These are phyloP conservation scores for Botia almorhae DNA, from an alignment of 2,797 vertebrate species.

Conservation along the genomic window DNA sequence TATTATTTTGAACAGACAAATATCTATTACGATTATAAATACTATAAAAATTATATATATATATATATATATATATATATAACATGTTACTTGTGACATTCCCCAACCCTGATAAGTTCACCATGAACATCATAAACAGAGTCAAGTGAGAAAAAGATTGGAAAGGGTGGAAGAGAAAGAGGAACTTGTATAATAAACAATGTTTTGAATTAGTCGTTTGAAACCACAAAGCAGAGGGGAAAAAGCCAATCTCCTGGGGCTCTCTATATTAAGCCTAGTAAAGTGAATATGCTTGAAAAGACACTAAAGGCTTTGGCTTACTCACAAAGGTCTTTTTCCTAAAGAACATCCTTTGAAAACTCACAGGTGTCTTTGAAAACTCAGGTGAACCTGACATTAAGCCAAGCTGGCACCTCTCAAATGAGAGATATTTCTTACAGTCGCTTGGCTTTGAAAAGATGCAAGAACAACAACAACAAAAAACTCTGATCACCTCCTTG, in stretches of 20 bases:
- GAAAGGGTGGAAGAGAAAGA: not conserved
- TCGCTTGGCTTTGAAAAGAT: slow-evolving; percentile 57
- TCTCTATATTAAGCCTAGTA: not conserved
- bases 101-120: not conserved
- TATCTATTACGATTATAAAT: too few relatives aligned
- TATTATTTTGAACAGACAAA: too few relatives aligned
- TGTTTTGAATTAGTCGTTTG: not conserved
- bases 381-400: slow-evolving; percentile 60
- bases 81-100: not conserved
- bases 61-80: too few relatives aligned
- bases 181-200: not conserved
- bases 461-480: slow-evolving; percentile 14
- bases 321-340: slow-evolving; percentile 52
- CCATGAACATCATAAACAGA: not conserved
- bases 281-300: slow-evolving; percentile 26
- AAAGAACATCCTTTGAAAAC: slow-evolving; percentile 58
- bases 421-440: slow-evolving; percentile 55
- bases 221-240: not conserved
- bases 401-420: slow-evolving; percentile 65
- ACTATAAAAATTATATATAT: too few relatives aligned
- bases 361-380: slow-evolving; percentile 57
- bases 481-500: slow-evolving; percentile 59
- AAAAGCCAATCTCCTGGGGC: slow-evolving; percentile 25
- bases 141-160: not conserved
- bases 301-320: slow-evolving; percentile 35